Percentiles rank a stretch among this genome's conserved stretches.
Conservation (phyloP, 2,797 vertebrate genomes). For the Hydrolagus colliei region DNA sequence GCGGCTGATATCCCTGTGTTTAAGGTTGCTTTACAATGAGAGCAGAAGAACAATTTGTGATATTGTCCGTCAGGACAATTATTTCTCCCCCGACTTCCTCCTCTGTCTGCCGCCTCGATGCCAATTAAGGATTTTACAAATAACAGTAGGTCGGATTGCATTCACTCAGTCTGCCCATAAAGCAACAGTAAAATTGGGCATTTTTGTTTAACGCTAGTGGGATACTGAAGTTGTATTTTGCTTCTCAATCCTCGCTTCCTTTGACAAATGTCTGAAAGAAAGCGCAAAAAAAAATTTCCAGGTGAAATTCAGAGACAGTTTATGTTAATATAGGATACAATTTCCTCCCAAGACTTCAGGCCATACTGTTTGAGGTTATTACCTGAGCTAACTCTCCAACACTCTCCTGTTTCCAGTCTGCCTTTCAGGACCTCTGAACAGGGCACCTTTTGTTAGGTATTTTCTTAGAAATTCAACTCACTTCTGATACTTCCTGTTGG, state of each 20-base stretch:
- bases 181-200: not conserved
- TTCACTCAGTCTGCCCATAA: not conserved
- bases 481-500: conserved; percentile 27
- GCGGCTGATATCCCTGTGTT: not conserved
- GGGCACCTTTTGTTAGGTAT: conserved; percentile 12
- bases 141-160: not conserved
- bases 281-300: not conserved
- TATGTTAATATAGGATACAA: not conserved
- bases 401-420: conserved; percentile 1
- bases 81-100: not conserved
- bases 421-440: conserved; percentile 22
- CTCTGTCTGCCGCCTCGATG: too few species aligned
- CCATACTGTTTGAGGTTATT: conserved; percentile 12
- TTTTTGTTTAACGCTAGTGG: not conserved
- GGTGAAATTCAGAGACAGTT: conserved; percentile 26
- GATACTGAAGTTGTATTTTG: not conserved
- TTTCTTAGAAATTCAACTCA: conserved; percentile 27
- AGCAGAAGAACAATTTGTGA: not conserved
- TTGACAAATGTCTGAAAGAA: not conserved
- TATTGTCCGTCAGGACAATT: not conserved
- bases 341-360: conserved; percentile 11
- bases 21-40: not conserved
- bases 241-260: not conserved
- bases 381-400: conserved; percentile 3
- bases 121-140: not conserved